Conservation (phyloP, 2,113 vertebrate species). For the Anseranas semipalmata region DNA sequence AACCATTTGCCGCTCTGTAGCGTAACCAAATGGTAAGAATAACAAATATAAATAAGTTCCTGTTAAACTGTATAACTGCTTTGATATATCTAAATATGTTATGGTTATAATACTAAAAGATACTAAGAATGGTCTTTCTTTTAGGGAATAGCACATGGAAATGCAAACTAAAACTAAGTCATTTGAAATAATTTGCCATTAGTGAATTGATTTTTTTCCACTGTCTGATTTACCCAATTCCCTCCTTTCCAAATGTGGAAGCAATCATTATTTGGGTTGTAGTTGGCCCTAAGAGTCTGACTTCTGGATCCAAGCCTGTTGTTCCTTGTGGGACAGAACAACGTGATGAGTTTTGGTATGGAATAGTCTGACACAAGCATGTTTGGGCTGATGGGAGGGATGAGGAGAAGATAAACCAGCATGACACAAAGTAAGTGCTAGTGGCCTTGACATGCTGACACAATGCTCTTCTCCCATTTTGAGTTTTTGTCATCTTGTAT, state of each 20-base stretch:
- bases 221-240: not conserved
- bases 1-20: not conserved
- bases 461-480: not conserved
- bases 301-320: not conserved
- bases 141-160: not conserved
- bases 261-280: not conserved
- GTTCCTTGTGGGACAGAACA: not conserved
- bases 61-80: not conserved
- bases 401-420: not conserved
- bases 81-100: not conserved
- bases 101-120: not conserved
- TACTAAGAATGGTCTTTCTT: not conserved
- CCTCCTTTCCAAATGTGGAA: not conserved
- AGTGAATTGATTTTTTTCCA: not conserved
- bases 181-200: not conserved
- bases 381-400: not conserved
- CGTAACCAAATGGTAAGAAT: not conserved
- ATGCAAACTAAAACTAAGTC: not conserved
- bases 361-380: fast-evolving
- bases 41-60: not conserved
- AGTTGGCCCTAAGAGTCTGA: not conserved
- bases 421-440: not conserved
- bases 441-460: not conserved
- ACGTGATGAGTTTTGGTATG: not conserved
- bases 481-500: not conserved